Base-by-base conservation (phyloP, 2,113 vertebrate genomes). In the Heteronetta atricapilla region DNA sequence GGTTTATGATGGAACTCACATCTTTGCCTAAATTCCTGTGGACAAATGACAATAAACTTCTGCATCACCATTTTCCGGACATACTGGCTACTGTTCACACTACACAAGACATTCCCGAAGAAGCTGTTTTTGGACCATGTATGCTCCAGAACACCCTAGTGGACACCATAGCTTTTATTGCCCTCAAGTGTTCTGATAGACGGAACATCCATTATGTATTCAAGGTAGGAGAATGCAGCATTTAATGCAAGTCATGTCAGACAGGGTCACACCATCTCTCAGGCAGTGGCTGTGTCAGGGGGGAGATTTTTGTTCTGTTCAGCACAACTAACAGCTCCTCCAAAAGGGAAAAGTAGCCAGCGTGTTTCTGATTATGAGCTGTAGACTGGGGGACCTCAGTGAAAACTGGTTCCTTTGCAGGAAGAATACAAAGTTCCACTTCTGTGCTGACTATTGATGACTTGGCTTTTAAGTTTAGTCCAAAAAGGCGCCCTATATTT, bases 91-190 rank as follows among this genome's bases (percentile, higher is more conserved):
- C 98, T 36, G 98, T 99, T 95, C 97, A 98, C 48, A 98, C 98
- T 76, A 99, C 98, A 79, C 98, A 98, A 95, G 98, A 98, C 95
- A 98, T 99, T 90, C 98, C 98, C 2, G 95, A 98, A 53, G 98
- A 98, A 92, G 97, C 97, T 11, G 98, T 97, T 91, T 98, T 99
- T 53, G 99, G 98, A 86, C 98, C 98, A 5, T 99, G 98, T 70
- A 72, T 98, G 85, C 98, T 99, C 62, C 98, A 99, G 74, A 98
- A 98, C 93, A 98, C 98, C 13, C 98, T 98, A 89, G 98, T 98
- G 86, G 98, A 99, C 96, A 98, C 98, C 10, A 98, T 99, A 63
- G 98, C 98, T 89, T 99, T 99, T 95, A 99, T 99, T 89, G 98
- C 98, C 58, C 97, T 98, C 81, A 99, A 99, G 91, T 98, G 98